Conservation (phyloP, 2,888 invertebrate genomes). For the Sabatieria punctata region DNA sequence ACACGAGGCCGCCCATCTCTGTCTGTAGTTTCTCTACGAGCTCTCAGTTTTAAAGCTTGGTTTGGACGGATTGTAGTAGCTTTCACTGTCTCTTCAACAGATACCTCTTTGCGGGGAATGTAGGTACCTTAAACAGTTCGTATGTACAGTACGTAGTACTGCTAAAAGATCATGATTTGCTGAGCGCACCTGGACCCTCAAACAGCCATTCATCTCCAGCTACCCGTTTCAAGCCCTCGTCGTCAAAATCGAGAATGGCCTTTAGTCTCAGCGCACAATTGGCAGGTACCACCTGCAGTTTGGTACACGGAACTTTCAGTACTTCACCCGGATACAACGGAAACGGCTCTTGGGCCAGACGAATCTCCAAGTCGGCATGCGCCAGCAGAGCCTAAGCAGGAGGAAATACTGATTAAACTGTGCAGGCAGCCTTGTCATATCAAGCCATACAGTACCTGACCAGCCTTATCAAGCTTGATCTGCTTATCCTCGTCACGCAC, state of each 20-base stretch:
- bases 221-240: slow-evolving; percentile 30
- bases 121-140: slow-evolving; percentile 33
- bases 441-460: too few species aligned
- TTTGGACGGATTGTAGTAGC: slow-evolving; percentile 38
- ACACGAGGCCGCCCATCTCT: slow-evolving; percentile 22
- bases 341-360: slow-evolving; percentile 39
- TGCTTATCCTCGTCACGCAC: slow-evolving; percentile 28
- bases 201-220: slow-evolving; percentile 42
- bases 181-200: slow-evolving; percentile 31
- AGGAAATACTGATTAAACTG: not conserved
- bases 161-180: not conserved
- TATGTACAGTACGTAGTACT: not conserved
- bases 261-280: slow-evolving; percentile 36
- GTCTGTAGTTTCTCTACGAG: slow-evolving; percentile 36
- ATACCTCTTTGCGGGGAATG: slow-evolving; percentile 38
- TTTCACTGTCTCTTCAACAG: slow-evolving; percentile 34
- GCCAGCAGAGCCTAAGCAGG: slow-evolving; percentile 18
- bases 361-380: slow-evolving; percentile 39
- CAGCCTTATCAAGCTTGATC: slow-evolving; percentile 31
- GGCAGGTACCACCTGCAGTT: slow-evolving; percentile 35
- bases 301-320: slow-evolving; percentile 26
- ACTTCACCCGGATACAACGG: slow-evolving; percentile 39
- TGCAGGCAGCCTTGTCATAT: slow-evolving; percentile 20
- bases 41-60: slow-evolving; percentile 37
- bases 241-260: slow-evolving; percentile 36